Conservation (phyloP, 2,888 invertebrate species). For the Auanema sp. region DNA sequence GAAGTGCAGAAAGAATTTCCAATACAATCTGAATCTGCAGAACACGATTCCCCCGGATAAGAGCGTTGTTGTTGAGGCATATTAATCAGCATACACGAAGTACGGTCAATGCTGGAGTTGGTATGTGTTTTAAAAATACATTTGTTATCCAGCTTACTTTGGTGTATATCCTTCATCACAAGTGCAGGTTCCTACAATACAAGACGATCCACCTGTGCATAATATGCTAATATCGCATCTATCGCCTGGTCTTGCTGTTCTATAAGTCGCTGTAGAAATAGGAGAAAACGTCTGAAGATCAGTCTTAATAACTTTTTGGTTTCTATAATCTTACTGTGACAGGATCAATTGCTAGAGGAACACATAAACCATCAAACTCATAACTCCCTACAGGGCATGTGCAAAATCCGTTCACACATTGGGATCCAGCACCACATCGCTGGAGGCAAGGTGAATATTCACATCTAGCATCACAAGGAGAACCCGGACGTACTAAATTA, state of each 20-base stretch:
- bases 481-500: constrained; percentile 50
- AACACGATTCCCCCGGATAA: constrained; percentile 33
- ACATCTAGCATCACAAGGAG: constrained; percentile 52
- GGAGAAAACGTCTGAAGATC: constrained; percentile 7
- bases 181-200: constrained; percentile 55
- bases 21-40: constrained; percentile 33
- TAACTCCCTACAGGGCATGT: constrained; percentile 50
- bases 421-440: constrained; percentile 50
- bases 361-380: constrained; percentile 25
- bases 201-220: constrained; percentile 60
- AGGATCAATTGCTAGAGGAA: constrained; percentile 15
- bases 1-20: constrained; percentile 33
- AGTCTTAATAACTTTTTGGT: not conserved
- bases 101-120: constrained; percentile 35
- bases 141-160: constrained; percentile 26
- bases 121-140: not conserved
- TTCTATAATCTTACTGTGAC: constrained; percentile 6
- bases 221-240: constrained; percentile 49
- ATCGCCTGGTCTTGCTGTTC: constrained; percentile 53
- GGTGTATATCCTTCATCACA: constrained; percentile 58
- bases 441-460: constrained; percentile 44
- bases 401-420: constrained; percentile 52
- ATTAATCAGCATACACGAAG: constrained; percentile 37
- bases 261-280: not conserved
- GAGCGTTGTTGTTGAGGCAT: constrained; percentile 28